Percentiles rank a stretch among this genome's conserved stretches.
These are phyloP conservation scores for Ommatoiulus sabulosus DNA, from an alignment of 2,888 invertebrate genomes.

Conservation along the genomic window DNA sequence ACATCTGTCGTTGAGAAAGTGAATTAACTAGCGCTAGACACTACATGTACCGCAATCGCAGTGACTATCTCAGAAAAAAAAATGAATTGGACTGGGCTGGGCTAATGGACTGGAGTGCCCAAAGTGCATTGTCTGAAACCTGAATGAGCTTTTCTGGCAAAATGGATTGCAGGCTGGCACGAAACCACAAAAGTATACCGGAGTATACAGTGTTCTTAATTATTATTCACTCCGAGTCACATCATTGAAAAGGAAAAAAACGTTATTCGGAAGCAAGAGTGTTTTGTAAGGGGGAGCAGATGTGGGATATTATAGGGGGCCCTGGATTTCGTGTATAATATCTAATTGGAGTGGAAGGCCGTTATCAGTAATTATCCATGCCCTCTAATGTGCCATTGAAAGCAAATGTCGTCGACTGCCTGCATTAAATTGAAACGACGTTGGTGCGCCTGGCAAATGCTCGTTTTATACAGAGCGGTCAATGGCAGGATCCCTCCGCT, in stretches of 20 bases:
- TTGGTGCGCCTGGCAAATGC: not conserved
- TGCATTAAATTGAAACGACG: slow-evolving; percentile 9
- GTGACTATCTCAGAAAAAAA: too few species aligned
- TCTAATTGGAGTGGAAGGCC: slow-evolving; percentile 22
- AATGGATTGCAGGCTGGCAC: slow-evolving; percentile 14
- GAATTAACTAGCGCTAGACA: too few species aligned
- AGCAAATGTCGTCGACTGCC: slow-evolving; percentile 8
- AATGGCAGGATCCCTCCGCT: not conserved
- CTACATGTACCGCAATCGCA: not conserved
- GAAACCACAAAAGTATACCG: not conserved
- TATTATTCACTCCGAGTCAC: slow-evolving; percentile 7
- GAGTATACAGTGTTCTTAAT: not conserved
- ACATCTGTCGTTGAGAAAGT: too few species aligned
- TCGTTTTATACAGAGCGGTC: not conserved
- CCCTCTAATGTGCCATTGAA: slow-evolving; percentile 28
- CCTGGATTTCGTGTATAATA: not conserved
- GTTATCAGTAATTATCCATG: slow-evolving; percentile 34
- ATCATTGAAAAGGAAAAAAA: slow-evolving; percentile 20
- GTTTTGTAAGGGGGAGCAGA: slow-evolving; percentile 5
- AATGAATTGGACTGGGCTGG: too few species aligned
- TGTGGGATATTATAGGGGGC: not conserved
- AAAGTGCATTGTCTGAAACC: slow-evolving; percentile 14
- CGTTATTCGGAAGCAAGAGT: not conserved
- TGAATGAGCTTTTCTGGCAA: not conserved
- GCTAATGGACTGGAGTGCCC: not conserved